phyloP scores from a whole-genome alignment of 1,140 invertebrate species.

The Uloborus diversus region DNA sequence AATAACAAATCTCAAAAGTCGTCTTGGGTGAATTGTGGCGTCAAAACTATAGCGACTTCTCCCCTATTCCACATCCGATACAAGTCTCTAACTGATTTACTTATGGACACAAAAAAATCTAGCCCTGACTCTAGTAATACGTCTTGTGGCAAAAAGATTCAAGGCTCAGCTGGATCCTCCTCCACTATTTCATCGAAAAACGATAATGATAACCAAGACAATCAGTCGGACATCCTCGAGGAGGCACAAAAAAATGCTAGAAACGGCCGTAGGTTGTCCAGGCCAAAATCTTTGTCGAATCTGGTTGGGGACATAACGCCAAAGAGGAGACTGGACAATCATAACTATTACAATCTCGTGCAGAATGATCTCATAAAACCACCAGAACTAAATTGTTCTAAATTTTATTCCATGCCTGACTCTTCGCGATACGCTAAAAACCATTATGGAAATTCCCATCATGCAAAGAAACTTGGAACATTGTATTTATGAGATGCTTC shows the following conservation, averaged over 20 bases:
- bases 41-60: constrained; percentile 70
- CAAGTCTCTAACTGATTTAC: constrained; percentile 80
- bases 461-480: constrained; percentile 40
- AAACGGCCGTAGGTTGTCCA: constrained; percentile 59
- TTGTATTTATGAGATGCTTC: constrained; percentile 39
- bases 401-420: constrained; percentile 48
- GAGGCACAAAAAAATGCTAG: constrained; percentile 16
- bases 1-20: constrained; percentile 22
- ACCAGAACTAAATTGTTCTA: constrained; percentile 30
- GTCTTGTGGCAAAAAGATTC: constrained; percentile 17
- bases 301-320: constrained; percentile 25
- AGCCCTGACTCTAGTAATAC: constrained; percentile 80
- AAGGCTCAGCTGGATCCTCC: not conserved
- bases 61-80: constrained; percentile 84
- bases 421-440: constrained; percentile 35
- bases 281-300: constrained; percentile 83
- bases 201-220: constrained; percentile 75
- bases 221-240: constrained; percentile 68
- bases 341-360: constrained; percentile 45
- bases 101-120: constrained; percentile 73
- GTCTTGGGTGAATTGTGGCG: constrained; percentile 21
- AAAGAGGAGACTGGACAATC: constrained; percentile 43
- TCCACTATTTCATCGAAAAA: constrained; percentile 71
- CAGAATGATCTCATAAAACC: constrained; percentile 49
- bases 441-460: constrained; percentile 19